Conservation (phyloP, 1,140 invertebrate species). For the Bombyx mandarina region DNA sequence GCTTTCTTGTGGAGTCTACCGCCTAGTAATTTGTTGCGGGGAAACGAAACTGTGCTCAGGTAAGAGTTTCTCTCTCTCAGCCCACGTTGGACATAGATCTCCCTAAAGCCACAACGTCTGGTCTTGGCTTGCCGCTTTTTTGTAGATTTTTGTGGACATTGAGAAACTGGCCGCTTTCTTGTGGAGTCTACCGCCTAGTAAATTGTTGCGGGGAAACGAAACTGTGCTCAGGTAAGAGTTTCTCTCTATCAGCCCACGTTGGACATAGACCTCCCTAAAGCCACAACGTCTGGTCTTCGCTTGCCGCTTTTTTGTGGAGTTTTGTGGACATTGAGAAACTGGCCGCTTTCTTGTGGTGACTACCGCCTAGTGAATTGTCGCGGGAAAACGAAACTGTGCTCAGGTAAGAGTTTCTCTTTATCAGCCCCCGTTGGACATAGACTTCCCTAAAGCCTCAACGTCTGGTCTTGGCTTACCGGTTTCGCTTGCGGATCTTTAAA, state of each 20-base stretch:
- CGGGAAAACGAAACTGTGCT: slow-evolving; percentile 90
- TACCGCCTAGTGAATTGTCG: slow-evolving; percentile 83
- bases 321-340: slow-evolving; percentile 82
- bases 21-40: slow-evolving; percentile 80
- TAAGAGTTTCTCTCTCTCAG: no score
- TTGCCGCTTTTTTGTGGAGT: no score
- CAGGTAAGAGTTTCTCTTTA: slow-evolving; percentile 32
- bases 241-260: no score
- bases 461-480: no score
- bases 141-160: slow-evolving; percentile 72
- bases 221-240: slow-evolving; percentile 78
- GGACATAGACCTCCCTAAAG: no score
- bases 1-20: slow-evolving; percentile 90
- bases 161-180: slow-evolving; percentile 87
- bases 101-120: no score
- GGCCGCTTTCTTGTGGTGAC: slow-evolving; percentile 86
- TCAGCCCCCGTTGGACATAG: no score
- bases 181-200: slow-evolving; percentile 84
- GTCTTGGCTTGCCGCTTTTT: no score
- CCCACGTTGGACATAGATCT: no score
- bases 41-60: slow-evolving; percentile 89
- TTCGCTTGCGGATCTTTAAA: no score
- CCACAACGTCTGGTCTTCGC: no score
- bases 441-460: no score
- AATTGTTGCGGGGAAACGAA: slow-evolving; percentile 87